Percentiles rank a stretch among this genome's conserved stretches.
Conservation (phyloP, 2,113 vertebrate genomes). For the Rhinopomastus cyanomelas region DNA sequence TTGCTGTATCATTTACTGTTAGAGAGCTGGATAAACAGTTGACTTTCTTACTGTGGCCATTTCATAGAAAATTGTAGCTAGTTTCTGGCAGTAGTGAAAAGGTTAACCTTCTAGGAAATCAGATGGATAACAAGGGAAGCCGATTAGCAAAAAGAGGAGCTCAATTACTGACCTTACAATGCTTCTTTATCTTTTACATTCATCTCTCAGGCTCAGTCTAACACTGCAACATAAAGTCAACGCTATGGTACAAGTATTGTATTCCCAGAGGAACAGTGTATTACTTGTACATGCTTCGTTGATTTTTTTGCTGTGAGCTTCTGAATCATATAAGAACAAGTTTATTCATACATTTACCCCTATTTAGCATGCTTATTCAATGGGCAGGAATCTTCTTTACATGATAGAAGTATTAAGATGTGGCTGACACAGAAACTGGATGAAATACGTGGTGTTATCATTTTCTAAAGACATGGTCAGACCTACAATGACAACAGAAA, state of each 20-base stretch:
- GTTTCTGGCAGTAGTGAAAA: constrained; percentile 25
- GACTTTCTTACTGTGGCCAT: background rate
- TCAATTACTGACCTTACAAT: constrained; percentile 53
- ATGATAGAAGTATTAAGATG: constrained; percentile 48
- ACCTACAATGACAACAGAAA: background rate
- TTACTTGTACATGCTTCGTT: constrained; percentile 56
- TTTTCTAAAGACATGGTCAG: constrained; percentile 33
- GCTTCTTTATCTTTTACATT: constrained; percentile 62
- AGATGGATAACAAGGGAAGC: constrained; percentile 39
- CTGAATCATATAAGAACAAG: constrained; percentile 48
- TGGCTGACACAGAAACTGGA: constrained; percentile 46
- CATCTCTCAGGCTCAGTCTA: constrained; percentile 36
- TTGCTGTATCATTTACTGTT: background rate
- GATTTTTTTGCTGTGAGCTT: constrained; percentile 45
- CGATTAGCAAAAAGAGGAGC: constrained; percentile 40
- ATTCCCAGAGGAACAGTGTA: constrained; percentile 12
- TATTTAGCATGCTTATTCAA: constrained; percentile 55
- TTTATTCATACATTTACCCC: constrained; percentile 50
- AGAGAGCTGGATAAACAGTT: background rate
- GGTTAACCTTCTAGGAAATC: constrained; percentile 48
- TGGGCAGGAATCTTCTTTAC: constrained; percentile 20
- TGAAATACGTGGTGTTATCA: constrained; percentile 58
- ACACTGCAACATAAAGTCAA: constrained; percentile 43
- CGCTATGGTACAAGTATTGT: constrained; percentile 56
- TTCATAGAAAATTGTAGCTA: background rate